Conservation (phyloP, 1,140 invertebrate species). For the Drosophila sechellia region DNA sequence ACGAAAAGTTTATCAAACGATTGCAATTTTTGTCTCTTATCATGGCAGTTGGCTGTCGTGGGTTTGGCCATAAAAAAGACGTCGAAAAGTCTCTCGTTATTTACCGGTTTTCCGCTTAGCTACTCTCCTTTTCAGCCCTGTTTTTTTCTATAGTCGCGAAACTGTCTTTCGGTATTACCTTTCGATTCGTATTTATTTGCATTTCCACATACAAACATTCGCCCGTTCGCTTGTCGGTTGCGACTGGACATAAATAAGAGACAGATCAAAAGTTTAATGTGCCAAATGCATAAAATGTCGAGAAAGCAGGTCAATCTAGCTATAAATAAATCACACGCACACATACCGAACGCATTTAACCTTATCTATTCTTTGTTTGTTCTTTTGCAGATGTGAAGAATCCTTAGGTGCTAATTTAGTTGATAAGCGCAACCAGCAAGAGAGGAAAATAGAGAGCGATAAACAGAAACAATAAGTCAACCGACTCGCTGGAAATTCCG, state of each 20-base stretch:
- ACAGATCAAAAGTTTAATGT: constrained; percentile 67
- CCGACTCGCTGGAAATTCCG: constrained; percentile 30
- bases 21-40: neutral
- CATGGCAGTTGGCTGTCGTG: neutral
- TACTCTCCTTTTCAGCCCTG: neutral
- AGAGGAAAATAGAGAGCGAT: constrained; percentile 16
- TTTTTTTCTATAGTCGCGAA: constrained; percentile 16
- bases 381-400: constrained; percentile 82
- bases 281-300: constrained; percentile 70
- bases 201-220: constrained; percentile 26
- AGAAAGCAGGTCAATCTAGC: constrained; percentile 32
- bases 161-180: constrained; percentile 30
- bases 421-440: constrained; percentile 70
- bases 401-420: constrained; percentile 84
- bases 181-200: constrained; percentile 43
- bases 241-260: constrained; percentile 29
- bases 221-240: constrained; percentile 5
- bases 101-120: constrained; percentile 10
- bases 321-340: constrained; percentile 25
- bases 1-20: neutral
- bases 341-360: constrained; percentile 7
- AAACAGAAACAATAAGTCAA: constrained; percentile 60
- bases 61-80: neutral
- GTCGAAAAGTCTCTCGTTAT: constrained; percentile 1
- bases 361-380: constrained; percentile 26